Base-by-base conservation (phyloP, 2,888 invertebrate genomes). In the Erebia ligea region DNA sequence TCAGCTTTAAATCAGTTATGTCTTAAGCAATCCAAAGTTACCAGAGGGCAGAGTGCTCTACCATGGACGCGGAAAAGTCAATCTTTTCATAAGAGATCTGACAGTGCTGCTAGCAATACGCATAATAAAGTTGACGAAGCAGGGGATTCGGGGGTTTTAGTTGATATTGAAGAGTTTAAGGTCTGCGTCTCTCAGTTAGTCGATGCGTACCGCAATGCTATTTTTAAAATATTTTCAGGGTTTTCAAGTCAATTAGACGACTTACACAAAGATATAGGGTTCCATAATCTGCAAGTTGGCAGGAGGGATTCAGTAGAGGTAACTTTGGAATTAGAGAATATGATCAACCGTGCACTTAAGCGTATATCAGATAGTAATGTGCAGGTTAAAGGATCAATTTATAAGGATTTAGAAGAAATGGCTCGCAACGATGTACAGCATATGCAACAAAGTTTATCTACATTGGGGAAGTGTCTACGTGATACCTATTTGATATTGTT, bases 1-100 rank as follows among this genome's bases (percentile, higher is more conserved):
- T 86, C 87, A 19, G 75, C 76, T 15, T 76, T 91, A 1, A 88
- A 90, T 77, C 87, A 89, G 73, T 75, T 88, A 48, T 81, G 82
- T 68, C 77, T 90, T 42, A 85, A 82, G 48, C 73, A 19, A 67
- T 52, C 83, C 13, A 76, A 80, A 57, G 61, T 63, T 0, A 58
- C 72, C 4, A 78, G 84, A 34, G 77, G 78, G 54, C 69, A 64
- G 10, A 81, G 78, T 68, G 78, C 83, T 57, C 73, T 80, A 57
- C 76, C 78, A 5, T 79, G 80, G 77, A 67, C 73, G 19, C 77
- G 77, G 45, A 76, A 80, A 59, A 73, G 75, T 42, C 76, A 65
- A 59, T 25, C 64, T 50, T 54, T 72, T 9, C 71, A 73, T n/a
- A 77, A 71, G 9, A 75, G 83, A 21, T 73, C 82, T 8, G 57